Percentiles rank a stretch among this genome's conserved stretches.
Evolutionary conservation across 2,888 invertebrate species (phyloP).

Genomic region (Andrena flavipes): DNA sequence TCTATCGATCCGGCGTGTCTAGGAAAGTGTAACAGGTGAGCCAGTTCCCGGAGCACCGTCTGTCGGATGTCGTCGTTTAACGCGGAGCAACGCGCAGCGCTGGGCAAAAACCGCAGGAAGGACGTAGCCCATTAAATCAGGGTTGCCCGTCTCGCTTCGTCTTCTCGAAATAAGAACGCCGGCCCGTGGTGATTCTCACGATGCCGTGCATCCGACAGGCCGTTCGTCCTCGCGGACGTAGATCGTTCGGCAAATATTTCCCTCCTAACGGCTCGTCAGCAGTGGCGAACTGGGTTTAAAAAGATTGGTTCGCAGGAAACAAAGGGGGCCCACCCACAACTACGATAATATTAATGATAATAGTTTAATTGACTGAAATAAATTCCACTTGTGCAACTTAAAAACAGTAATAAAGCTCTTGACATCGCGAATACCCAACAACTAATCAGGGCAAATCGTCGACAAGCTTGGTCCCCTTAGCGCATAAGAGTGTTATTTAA

Average conservation of each 20-base stretch:
- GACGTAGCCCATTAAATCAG: slow-evolving; percentile 67
- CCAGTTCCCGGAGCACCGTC: slow-evolving; percentile 33
- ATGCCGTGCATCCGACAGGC: slow-evolving; percentile 4
- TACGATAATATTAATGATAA: too few relatives aligned
- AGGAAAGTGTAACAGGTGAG: slow-evolving; percentile 62
- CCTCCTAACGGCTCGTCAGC: not conserved
- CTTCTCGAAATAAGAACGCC: slow-evolving; percentile 32
- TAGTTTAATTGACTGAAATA: too few relatives aligned
- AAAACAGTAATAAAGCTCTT: too few relatives aligned
- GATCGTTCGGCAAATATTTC: not conserved
- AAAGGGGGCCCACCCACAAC: too few relatives aligned
- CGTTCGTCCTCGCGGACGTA: not conserved
- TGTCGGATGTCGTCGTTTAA: slow-evolving; percentile 66
- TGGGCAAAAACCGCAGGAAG: slow-evolving; percentile 66
- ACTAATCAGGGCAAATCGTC: too few relatives aligned
- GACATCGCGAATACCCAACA: too few relatives aligned
- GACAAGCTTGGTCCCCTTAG: too few relatives aligned
- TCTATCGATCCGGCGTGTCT: slow-evolving; percentile 13
- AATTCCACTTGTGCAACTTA: too few relatives aligned
- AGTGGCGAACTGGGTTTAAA: not conserved
- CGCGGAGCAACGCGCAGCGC: slow-evolving; percentile 18
- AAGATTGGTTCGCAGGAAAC: too few relatives aligned
- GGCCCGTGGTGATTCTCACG: slow-evolving; percentile 60
- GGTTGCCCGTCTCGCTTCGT: slow-evolving; percentile 41
- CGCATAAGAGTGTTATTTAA: too few relatives aligned